phyloP scores from a whole-genome alignment of 92 coral and sea anemone species.

The Epizoanthus fatuus region DNA sequence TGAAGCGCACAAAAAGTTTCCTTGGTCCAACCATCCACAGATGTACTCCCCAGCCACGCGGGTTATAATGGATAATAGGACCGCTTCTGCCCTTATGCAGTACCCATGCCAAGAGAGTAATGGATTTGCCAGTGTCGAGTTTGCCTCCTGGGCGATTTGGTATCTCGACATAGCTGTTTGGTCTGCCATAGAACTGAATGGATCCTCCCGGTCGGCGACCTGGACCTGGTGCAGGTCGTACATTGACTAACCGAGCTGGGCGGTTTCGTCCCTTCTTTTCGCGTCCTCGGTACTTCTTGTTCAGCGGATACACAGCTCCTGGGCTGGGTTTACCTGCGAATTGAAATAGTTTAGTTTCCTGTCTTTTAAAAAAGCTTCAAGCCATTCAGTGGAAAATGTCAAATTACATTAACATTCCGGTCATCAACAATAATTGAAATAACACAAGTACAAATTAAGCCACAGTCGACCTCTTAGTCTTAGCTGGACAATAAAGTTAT shows the following conservation, averaged over 20 bases:
- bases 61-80: conserved; percentile 77
- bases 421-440: too few species aligned
- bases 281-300: too few species aligned
- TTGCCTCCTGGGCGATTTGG: conserved; percentile 58
- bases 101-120: conserved; percentile 85
- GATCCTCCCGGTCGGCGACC: conserved; percentile 76
- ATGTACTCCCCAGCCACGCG: conserved; percentile 78
- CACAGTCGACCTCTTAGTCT: too few species aligned
- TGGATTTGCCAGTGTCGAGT: conserved; percentile 75
- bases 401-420: too few species aligned
- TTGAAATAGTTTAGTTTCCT: too few species aligned
- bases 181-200: conserved; percentile 59
- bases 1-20: conserved; percentile 76
- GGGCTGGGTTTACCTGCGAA: too few species aligned
- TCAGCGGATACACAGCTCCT: too few species aligned
- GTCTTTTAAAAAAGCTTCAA: too few species aligned
- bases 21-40: conserved; percentile 78
- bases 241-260: conserved; percentile 57
- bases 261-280: too few species aligned
- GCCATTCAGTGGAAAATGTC: too few species aligned
- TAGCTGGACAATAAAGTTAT: too few species aligned
- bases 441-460: too few species aligned
- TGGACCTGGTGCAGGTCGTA: conserved; percentile 73
- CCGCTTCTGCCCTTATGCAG: conserved; percentile 70
- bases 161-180: conserved; percentile 79